These are phyloP conservation scores for Pristis pectinata DNA, from an alignment of 2,797 vertebrate species.

Conservation along the genomic window DNA sequence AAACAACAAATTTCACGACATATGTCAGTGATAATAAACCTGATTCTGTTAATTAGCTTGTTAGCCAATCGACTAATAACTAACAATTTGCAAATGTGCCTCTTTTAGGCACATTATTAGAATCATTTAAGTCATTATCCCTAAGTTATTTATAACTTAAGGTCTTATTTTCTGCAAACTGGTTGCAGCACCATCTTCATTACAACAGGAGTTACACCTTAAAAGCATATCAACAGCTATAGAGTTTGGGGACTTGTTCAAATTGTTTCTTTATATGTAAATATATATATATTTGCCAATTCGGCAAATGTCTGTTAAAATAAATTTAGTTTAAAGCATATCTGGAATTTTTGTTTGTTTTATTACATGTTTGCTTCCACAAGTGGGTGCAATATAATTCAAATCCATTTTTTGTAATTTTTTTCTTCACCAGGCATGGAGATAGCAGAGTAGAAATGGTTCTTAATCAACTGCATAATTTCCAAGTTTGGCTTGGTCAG, in stretches of 20 bases:
- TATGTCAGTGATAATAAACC: no score
- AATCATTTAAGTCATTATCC: no score
- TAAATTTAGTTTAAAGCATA: no score
- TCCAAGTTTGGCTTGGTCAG: not conserved
- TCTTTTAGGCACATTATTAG: no score
- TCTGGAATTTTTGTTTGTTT: no score
- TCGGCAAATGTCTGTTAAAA: not conserved
- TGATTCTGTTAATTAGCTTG: no score
- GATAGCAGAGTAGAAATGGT: not conserved
- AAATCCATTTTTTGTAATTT: not conserved
- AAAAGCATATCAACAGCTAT: not conserved
- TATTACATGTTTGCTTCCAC: not conserved
- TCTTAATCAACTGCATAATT: not conserved
- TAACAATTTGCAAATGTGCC: no score
- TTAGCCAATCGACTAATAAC: no score
- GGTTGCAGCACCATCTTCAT: not conserved
- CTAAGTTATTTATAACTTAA: not conserved
- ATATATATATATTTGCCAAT: not conserved
- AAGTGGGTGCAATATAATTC: not conserved
- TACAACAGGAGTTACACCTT: not conserved
- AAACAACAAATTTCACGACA: no score
- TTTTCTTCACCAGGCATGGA: not conserved
- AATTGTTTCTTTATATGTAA: not conserved
- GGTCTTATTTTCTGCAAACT: not conserved
- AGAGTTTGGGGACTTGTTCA: not conserved